phyloP scores from a whole-genome alignment of 2,113 vertebrate genomes.

The Halcyon malimbica region DNA sequence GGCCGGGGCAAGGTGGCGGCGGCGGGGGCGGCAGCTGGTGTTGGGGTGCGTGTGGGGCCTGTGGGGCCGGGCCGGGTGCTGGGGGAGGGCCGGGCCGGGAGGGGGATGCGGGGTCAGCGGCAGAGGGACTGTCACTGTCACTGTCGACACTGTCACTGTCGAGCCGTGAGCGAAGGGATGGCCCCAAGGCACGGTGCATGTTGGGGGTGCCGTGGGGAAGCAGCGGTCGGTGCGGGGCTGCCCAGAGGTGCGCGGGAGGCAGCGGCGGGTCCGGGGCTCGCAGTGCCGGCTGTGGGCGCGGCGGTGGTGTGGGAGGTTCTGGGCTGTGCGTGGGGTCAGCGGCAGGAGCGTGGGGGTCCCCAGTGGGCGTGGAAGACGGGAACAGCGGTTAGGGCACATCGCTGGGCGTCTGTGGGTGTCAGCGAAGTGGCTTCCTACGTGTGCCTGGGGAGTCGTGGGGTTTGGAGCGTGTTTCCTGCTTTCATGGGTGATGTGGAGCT shows the following conservation, averaged over 20 bases:
- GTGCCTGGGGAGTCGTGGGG: background rate
- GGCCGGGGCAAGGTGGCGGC: rapidly evolving
- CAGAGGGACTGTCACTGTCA: too few species aligned
- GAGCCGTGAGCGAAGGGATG: rapidly evolving
- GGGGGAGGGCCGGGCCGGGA: too few species aligned
- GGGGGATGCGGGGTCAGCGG: too few species aligned
- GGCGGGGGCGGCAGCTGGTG: rapidly evolving
- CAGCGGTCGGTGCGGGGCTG: background rate
- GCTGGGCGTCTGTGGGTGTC: too few species aligned
- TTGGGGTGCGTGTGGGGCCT: rapidly evolving
- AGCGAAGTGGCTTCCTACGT: rapidly evolving
- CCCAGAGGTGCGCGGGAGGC: background rate
- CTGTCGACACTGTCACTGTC: too few species aligned
- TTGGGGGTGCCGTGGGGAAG: too few species aligned
- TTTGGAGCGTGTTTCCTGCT: background rate
- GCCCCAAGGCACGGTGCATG: background rate
- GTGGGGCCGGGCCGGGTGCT: rapidly evolving
- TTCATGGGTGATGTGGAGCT: background rate
- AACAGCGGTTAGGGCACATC: too few species aligned
- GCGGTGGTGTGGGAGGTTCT: background rate
- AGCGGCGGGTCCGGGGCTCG: background rate
- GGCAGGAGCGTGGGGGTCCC: background rate
- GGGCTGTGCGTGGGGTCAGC: too few species aligned
- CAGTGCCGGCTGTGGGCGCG: background rate
- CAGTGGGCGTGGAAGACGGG: background rate